Percentiles rank a stretch among this genome's conserved stretches.
phyloP scores from a whole-genome alignment of 2,797 vertebrate genomes.

The Chloroceryle amazona region DNA sequence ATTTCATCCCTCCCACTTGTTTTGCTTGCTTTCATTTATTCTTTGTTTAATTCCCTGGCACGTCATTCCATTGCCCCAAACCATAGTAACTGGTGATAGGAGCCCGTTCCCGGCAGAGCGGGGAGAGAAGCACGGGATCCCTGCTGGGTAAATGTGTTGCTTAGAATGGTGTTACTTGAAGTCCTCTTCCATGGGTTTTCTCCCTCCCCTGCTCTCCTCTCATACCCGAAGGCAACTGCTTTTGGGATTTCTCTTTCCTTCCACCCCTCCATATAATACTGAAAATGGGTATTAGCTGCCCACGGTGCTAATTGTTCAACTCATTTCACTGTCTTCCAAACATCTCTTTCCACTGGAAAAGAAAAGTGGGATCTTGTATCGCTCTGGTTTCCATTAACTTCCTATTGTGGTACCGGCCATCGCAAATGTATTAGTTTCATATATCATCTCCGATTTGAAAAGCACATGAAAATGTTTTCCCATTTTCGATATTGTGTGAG shows the following conservation, averaged over 20 bases:
- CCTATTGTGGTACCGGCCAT: constrained; percentile 34
- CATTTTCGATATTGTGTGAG: constrained; percentile 80
- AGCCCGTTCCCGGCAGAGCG: background rate
- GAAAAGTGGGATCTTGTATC: background rate
- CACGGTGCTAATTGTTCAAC: background rate
- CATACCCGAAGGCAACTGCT: rapidly evolving
- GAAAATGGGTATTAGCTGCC: background rate
- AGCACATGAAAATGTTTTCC: constrained; percentile 81
- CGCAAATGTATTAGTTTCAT: constrained; percentile 50
- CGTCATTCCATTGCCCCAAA: constrained; percentile 59
- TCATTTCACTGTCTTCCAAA: background rate
- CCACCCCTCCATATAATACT: background rate
- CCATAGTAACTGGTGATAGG: constrained; percentile 66
- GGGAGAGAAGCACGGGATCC: background rate
- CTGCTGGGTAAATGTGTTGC: constrained; percentile 12
- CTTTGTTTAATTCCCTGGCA: constrained; percentile 65
- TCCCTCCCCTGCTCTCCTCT: constrained; percentile 16
- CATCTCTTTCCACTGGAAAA: background rate
- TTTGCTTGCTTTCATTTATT: constrained; percentile 66
- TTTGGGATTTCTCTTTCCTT: background rate
- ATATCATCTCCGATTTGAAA: constrained; percentile 78
- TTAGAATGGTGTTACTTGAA: background rate
- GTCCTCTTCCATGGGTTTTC: background rate
- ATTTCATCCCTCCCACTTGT: constrained; percentile 72
- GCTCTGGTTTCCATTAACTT: constrained; percentile 14